phyloP scores from a whole-genome alignment of 2,113 vertebrate species.

The Ivindomyrus marchei region DNA sequence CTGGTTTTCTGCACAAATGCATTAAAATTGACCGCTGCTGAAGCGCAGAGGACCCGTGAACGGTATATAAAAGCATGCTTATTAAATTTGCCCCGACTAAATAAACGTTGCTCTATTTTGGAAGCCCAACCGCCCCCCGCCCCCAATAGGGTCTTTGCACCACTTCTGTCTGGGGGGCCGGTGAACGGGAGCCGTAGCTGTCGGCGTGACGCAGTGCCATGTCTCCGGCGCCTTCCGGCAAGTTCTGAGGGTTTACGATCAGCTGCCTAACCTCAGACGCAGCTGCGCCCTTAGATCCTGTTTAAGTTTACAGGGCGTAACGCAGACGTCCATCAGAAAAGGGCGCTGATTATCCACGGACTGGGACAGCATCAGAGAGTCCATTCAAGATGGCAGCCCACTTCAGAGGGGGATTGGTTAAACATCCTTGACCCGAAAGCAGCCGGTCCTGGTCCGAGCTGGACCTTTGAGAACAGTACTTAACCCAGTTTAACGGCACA shows the following conservation, averaged over 20 bases:
- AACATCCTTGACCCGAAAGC: neutral
- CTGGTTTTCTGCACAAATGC: neutral
- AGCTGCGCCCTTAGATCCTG: neutral
- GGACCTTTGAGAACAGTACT: neutral
- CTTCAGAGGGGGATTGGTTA: neutral
- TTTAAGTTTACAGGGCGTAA: neutral
- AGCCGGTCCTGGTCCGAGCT: neutral
- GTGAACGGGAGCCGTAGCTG: neutral
- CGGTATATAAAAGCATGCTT: neutral
- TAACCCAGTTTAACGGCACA: no score
- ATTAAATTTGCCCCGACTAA: constrained; percentile 14
- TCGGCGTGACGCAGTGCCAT: no score
- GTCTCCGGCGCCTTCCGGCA: neutral
- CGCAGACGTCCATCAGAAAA: neutral
- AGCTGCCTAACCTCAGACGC: neutral
- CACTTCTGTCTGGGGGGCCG: neutral
- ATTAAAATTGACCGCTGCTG: neutral
- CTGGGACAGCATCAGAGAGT: neutral
- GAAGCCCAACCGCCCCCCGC: neutral
- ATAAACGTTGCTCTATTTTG: constrained; percentile 6
- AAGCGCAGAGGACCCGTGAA: neutral
- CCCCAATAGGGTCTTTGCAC: neutral
- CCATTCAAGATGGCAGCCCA: neutral
- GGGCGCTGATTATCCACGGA: neutral
- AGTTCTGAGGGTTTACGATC: neutral